A percentile compares a stretch with the other conserved stretches of the same genome.
These are phyloP conservation scores for Regulus satrapa DNA, from an alignment of 2,113 vertebrate genomes.

Conservation along the genomic window DNA sequence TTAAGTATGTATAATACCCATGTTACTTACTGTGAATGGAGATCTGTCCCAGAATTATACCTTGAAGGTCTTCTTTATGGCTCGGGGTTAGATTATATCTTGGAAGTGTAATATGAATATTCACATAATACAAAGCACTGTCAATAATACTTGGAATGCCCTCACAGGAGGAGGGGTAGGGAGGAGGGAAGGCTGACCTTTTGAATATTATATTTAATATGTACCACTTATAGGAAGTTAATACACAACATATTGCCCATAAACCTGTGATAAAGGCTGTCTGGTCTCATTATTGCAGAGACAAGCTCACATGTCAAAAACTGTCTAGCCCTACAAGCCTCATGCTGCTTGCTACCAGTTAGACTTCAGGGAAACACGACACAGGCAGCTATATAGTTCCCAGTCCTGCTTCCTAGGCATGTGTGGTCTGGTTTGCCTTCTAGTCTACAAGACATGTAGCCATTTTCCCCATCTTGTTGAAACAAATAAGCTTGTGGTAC, in stretches of 20 bases:
- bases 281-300: neutral
- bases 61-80: neutral
- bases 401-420: neutral
- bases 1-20: neutral
- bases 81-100: neutral
- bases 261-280: neutral
- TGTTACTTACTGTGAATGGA: neutral
- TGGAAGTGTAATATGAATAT: neutral
- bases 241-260: neutral
- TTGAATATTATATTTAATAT: neutral
- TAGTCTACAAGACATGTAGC: neutral
- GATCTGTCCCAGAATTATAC: constrained; percentile 8
- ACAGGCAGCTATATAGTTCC: neutral
- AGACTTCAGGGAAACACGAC: neutral
- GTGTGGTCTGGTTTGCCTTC: neutral
- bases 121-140: neutral
- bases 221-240: neutral
- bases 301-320: neutral
- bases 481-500: neutral
- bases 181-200: neutral
- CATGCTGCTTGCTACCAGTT: neutral
- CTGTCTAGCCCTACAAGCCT: neutral
- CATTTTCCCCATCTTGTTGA: accelerated
- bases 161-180: accelerated
- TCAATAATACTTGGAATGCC: neutral